Evolutionary conservation across 1,140 invertebrate genomes (phyloP), one percentile per base, ranked within the genome.

Genomic region (Amyelois transitella): DNA sequence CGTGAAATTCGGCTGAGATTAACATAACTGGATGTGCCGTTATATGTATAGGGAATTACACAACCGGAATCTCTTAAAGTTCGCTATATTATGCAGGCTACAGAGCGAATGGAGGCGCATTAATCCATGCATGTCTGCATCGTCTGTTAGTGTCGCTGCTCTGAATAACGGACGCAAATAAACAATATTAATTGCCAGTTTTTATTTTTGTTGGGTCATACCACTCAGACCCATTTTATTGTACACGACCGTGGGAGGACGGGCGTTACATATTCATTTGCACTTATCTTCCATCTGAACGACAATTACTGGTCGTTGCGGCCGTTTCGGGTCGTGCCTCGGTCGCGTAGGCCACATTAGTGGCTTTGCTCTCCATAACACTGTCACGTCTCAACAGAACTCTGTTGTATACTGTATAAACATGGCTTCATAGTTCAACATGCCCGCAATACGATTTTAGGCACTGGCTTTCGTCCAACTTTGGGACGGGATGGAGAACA

Each of bases 11-110:
- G 80, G 79, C 75, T 84, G 61, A 72, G 66, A 87, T 87, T 85
- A 84, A 69, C 84, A 87, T 87, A 87, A 87, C 84, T 84, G 77
- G 84, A 83, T 66, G 75, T 79, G 64, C 84, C 84, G 84, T 85
- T 87, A 85, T 55, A 44, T 54, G 57, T 56, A 75, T 81, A 81
- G 77, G 73, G 77, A 77, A 83, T 82, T 82, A 81, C 71, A 77
- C 75, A 77, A 82, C 75, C 79, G 77, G 77, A 72, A 76, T 80
- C 61, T 77, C 67, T 66, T 54, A 60, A 62, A 38, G 43, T 25
- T 48, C n/a, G 44, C 44, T 47, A 44, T 44, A 20, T 45, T 18
- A 20, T 20, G 14, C 8, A 7, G 7, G 44, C 44, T 47, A 18
- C 44, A 47, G 19, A 20, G 19, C 19, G 44, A 47, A 20, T 57